Evolutionary conservation across 2,797 vertebrate genomes (phyloP), one percentile per base, ranked within the genome.

Genomic region (Echiichthys vipera): DNA sequence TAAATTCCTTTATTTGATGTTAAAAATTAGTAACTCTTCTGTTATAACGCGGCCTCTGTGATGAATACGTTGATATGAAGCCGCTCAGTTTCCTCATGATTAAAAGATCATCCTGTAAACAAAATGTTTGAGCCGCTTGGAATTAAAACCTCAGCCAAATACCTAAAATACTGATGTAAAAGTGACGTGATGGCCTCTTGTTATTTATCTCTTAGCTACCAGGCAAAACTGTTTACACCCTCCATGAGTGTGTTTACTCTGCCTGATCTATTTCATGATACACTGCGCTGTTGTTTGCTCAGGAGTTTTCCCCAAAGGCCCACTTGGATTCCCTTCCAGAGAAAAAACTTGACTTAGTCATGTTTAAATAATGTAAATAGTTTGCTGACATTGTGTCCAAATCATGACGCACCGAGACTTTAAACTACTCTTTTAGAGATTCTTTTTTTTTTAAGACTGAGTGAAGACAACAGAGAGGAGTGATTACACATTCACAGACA

Each of bases 181-280:
- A 11, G 45, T 51, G 49, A 71, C 5, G 46, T 43, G 14, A 73
- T 65, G 2, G 2, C 25, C 3, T 42, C 22, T n/a, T 5, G 64
- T 24, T 54, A 30, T 78, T 42, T 27, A 42, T 82, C 65, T 71
- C 55, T 53, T 20, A 50, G 64, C 58, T 55, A 37, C 64, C 54
- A 46, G n/a, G 5, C 37, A 77, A n/a, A 39, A 65, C 39, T 71
- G 77, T 86, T 80, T 78, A 74, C 22, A 12, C 5, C 30, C 45
- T 51, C 27, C 12, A 10, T 15, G 46, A 22, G 17, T 24, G 39
- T 86, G 88, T 83, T 86, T 83, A 89, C 73, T 18, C 9, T 0
- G n/a, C 30, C 4, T 4, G 6, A 2, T 77, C 58, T 62, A 29
- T 37, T 25, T 17, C 64, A 18, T 51, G 68, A 79, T 81, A 29